Base-by-base conservation (phyloP, 35 echinoderm and acorn worm genomes). In the Ophioderma brevispina region DNA sequence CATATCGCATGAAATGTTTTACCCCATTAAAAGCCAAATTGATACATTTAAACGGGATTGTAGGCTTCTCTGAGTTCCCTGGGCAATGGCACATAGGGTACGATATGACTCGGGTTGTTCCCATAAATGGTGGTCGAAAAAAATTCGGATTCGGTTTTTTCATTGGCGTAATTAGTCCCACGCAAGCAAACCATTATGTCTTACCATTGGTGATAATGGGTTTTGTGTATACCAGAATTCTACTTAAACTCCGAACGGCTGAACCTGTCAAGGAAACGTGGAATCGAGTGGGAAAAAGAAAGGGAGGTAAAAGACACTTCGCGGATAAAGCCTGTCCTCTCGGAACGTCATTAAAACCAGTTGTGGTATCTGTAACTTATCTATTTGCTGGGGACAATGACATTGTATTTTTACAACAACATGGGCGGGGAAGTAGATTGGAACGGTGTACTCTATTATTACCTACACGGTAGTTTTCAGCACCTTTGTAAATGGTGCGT, bases 221-320 rank as follows among this genome's bases (percentile, higher is more conserved):
- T 23, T 97, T 91, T 52, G 95, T 94, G 13, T 97, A 97, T 88
- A 94, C 86, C 21, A 81, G 85, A 46, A 97, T 97, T 31, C 77
- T 96, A 1, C n/a, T 96, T 13, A 85, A 87, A n/a, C 87, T 96
- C 13, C 82, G 82, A 31, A 14, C 70, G 37, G 28, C 13, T 82
- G 13, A 21, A 43, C 38, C 25, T n/a, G 35, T 23, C 21, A 25
- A n/a, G n/a, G n/a, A n/a, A n/a, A n/a, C 49, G 8, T 23, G 36
- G 25, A n/a, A n/a, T n/a, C n/a, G n/a, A n/a, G n/a, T n/a, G n/a
- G 36, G 23, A 0, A 38, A 18, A 38, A 18, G 17, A 40, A 81
- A 42, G 36, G 36, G 21, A 40, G 13, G n/a, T n/a, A 30, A 35
- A 50, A 33, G 35, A 59, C 0, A 1, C 25, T 49, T 76, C 35